A percentile compares a stretch with the other conserved stretches of the same genome.
These are phyloP conservation scores for Volucella inanis DNA, from an alignment of 2,888 invertebrate genomes.

Conservation along the genomic window DNA sequence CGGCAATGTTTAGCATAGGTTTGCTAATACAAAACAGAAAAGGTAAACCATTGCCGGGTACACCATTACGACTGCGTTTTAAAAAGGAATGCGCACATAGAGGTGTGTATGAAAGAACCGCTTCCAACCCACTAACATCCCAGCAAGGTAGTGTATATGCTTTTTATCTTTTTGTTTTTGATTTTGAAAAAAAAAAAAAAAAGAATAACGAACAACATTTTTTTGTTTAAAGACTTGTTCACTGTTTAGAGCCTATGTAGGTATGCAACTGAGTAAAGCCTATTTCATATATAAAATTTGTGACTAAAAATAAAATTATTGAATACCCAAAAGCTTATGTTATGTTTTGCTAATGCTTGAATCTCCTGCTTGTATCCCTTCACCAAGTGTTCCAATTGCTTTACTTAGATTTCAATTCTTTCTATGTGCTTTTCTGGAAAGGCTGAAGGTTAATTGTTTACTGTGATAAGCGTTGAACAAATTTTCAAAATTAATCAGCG, in stretches of 20 bases:
- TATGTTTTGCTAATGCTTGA: slow-evolving; percentile 45
- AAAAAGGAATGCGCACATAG: slow-evolving; percentile 97
- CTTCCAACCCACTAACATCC: slow-evolving; percentile 83
- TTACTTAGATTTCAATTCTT: slow-evolving; percentile 28
- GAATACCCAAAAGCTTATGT: slow-evolving; percentile 15
- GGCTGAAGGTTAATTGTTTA: slow-evolving; percentile 37
- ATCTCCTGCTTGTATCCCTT: slow-evolving; percentile 43
- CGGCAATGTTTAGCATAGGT: slow-evolving; percentile 94
- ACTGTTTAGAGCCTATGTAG: slow-evolving; percentile 59
- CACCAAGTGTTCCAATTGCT: slow-evolving; percentile 18
- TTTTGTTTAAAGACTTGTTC: slow-evolving; percentile 23
- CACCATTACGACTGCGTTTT: slow-evolving; percentile 92
- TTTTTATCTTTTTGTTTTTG: slow-evolving; percentile 72
- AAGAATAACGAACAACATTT: slow-evolving; percentile 19
- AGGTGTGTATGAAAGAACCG: slow-evolving; percentile 89
- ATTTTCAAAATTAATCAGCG: too few relatives aligned
- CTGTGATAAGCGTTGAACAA: too few relatives aligned
- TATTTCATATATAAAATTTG: slow-evolving; percentile 43
- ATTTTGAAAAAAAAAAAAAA: slow-evolving; percentile 42
- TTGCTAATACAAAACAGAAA: slow-evolving; percentile 91
- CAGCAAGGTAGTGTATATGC: slow-evolving; percentile 83
- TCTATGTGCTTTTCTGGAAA: slow-evolving; percentile 14
- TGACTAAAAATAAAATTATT: slow-evolving; percentile 48
- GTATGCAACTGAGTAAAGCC: slow-evolving; percentile 62
- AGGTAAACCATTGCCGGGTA: slow-evolving; percentile 92